Percentiles rank a stretch among this genome's conserved stretches.
Conservation (phyloP, 2,797 vertebrate species). For the Channa striata region DNA sequence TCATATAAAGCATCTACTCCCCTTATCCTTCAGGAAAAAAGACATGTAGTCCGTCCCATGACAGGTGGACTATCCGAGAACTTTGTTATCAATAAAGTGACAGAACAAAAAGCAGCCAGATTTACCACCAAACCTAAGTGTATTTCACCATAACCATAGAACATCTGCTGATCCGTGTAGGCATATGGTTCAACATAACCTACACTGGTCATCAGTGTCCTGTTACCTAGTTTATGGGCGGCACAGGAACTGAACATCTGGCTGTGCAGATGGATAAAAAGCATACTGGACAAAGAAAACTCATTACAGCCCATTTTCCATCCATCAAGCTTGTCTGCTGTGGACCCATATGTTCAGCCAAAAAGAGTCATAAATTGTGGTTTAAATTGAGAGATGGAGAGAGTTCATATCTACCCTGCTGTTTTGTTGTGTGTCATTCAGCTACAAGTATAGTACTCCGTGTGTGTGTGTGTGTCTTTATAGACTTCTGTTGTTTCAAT, state of each 20-base stretch:
- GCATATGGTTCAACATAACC: slow-evolving; percentile 49
- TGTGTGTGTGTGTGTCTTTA: slow-evolving; percentile 5
- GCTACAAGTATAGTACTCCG: slow-evolving; percentile 26
- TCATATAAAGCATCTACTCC: neutral
- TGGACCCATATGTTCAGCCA: slow-evolving; percentile 42
- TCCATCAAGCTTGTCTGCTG: slow-evolving; percentile 39
- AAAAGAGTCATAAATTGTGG: slow-evolving; percentile 54
- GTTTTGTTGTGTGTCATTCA: slow-evolving; percentile 32
- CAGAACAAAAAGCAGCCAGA: neutral
- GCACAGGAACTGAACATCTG: slow-evolving; percentile 61
- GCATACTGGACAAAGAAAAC: slow-evolving; percentile 55
- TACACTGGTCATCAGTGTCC: slow-evolving; percentile 52
- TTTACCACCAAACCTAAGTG: neutral
- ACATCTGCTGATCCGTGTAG: slow-evolving; percentile 23
- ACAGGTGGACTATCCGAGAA: too few relatives aligned
- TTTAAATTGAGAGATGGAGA: slow-evolving; percentile 53
- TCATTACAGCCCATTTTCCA: slow-evolving; percentile 48
- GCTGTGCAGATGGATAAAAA: slow-evolving; percentile 69
- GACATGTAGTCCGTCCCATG: too few relatives aligned
- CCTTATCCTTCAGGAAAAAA: neutral
- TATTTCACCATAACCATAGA: neutral
- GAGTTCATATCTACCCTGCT: slow-evolving; percentile 36
- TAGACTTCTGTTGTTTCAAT: too few relatives aligned
- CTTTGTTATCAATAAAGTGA: neutral
- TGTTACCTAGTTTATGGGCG: slow-evolving; percentile 62